These are phyloP conservation scores for Anisognathus igniventris DNA, from an alignment of 2,797 vertebrate genomes.

Conservation along the genomic window DNA sequence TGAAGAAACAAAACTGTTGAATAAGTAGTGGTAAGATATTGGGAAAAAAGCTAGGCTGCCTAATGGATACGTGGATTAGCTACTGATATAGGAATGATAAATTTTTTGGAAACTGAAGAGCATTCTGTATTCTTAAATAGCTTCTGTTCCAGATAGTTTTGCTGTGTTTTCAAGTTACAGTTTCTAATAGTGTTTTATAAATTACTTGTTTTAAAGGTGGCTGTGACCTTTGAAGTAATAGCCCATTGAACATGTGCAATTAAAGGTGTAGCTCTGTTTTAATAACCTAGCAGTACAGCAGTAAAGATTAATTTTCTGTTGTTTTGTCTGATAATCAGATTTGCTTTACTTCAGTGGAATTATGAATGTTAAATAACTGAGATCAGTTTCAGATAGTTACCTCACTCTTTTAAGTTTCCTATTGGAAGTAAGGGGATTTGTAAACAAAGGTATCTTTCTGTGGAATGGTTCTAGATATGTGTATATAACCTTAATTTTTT, in stretches of 20 bases:
- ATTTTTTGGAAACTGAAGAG: background rate
- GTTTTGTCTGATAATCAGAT: background rate
- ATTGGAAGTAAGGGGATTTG: background rate
- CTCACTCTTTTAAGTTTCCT: background rate
- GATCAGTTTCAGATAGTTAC: background rate
- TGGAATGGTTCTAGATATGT: background rate
- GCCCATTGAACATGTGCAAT: background rate
- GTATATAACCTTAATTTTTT: background rate
- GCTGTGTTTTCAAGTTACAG: background rate
- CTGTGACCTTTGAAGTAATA: background rate
- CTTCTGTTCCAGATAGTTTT: background rate
- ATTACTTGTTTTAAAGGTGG: background rate
- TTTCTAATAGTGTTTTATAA: background rate
- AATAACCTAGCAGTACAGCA: background rate
- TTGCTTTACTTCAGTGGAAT: background rate
- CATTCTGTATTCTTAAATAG: background rate
- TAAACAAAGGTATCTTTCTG: background rate
- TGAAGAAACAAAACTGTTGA: conserved; percentile 4
- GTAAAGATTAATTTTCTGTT: background rate
- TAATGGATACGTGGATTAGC: background rate
- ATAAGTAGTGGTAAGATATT: background rate
- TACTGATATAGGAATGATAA: background rate
- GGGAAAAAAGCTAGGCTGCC: conserved; percentile 16
- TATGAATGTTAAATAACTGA: background rate
- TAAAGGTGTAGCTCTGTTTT: background rate